A percentile compares a stretch with the other conserved stretches of the same genome.
phyloP scores from a whole-genome alignment of 2,888 invertebrate species.

The Rotaria socialis region DNA sequence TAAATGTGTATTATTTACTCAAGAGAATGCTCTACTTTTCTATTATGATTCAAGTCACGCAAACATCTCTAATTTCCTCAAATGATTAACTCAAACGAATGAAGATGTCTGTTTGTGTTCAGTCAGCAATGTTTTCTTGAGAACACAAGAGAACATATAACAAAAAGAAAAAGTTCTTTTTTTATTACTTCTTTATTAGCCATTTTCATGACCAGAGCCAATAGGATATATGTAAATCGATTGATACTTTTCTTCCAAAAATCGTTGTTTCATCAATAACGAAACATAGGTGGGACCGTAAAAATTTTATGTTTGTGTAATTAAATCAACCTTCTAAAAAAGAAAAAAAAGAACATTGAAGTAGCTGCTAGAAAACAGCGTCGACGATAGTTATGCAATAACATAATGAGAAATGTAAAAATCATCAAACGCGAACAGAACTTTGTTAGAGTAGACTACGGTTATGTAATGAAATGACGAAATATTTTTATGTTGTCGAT shows the following conservation, averaged over 20 bases:
- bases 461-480: background rate
- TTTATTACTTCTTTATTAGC: constrained; percentile 15
- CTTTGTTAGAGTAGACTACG: background rate
- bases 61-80: background rate
- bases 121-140: background rate
- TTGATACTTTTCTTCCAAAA: background rate
- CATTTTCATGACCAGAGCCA: background rate
- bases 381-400: too few species aligned
- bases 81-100: background rate
- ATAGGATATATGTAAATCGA: background rate
- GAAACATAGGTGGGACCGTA: background rate
- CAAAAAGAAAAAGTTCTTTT: background rate
- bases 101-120: background rate
- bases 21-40: background rate
- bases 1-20: background rate
- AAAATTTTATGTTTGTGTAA: background rate
- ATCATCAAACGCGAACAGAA: background rate
- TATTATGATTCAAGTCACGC: background rate
- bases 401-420: too few species aligned
- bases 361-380: too few species aligned
- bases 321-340: background rate
- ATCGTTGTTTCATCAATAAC: background rate
- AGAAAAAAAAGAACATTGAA: background rate
- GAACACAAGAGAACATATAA: background rate
- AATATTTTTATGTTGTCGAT: background rate